Conservation (phyloP, 2,888 invertebrate genomes). For the Rhyacophila evoluta region DNA sequence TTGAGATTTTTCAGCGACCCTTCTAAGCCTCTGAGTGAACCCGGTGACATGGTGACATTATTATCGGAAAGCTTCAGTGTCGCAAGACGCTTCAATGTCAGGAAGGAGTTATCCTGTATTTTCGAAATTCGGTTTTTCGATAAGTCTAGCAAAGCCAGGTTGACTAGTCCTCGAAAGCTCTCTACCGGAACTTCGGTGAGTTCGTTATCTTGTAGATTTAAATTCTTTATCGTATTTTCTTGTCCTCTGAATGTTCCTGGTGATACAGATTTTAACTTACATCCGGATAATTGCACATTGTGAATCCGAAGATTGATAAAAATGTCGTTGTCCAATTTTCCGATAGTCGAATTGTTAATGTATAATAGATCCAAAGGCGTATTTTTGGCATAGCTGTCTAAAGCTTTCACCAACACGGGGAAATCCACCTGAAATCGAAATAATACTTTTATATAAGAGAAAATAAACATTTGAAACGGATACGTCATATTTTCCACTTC, state of each 20-base stretch:
- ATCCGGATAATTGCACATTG: conserved; percentile 88
- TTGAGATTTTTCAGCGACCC: conserved; percentile 88
- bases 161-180: conserved; percentile 76
- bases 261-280: conserved; percentile 79
- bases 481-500: too few relatives aligned
- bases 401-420: conserved; percentile 77
- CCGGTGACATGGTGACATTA: conserved; percentile 79
- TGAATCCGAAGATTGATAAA: conserved; percentile 79
- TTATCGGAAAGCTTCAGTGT: conserved; percentile 91
- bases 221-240: conserved; percentile 81
- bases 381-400: conserved; percentile 76
- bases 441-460: too few relatives aligned
- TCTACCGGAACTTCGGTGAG: conserved; percentile 82
- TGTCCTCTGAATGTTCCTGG: conserved; percentile 86
- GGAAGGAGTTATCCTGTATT: conserved; percentile 83
- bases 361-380: conserved; percentile 86
- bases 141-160: conserved; percentile 84
- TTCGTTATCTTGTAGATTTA: conserved; percentile 88
- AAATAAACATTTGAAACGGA: too few relatives aligned
- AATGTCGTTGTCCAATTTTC: conserved; percentile 75
- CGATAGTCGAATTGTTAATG: conserved; percentile 88
- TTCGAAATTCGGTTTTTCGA: conserved; percentile 82
- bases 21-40: conserved; percentile 84
- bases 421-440: conserved; percentile 76
- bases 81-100: conserved; percentile 77